These are phyloP conservation scores for Dendrolimus punctatus DNA, from an alignment of 1,140 invertebrate genomes.

Conservation along the genomic window DNA sequence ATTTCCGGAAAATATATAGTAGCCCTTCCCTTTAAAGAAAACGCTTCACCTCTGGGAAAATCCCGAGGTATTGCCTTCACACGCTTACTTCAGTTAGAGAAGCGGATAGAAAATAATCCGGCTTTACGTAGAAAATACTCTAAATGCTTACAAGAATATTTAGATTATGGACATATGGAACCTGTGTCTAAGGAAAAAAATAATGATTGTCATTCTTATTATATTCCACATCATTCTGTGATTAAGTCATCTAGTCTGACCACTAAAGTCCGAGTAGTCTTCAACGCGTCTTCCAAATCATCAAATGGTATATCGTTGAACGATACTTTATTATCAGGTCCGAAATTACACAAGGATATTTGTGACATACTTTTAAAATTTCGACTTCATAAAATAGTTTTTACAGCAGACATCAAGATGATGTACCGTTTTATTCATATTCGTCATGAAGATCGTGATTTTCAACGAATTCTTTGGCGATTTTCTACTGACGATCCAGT, in stretches of 20 bases:
- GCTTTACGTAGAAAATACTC: conserved; percentile 1
- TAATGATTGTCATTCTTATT: neutral
- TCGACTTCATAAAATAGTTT: conserved; percentile 24
- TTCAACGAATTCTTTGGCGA: conserved; percentile 40
- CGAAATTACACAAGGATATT: conserved; percentile 33
- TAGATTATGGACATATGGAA: conserved; percentile 6
- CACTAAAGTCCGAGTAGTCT: conserved; percentile 30
- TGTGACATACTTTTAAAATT: conserved; percentile 29
- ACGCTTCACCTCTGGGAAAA: conserved; percentile 6
- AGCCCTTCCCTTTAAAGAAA: neutral
- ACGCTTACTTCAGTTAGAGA: conserved; percentile 2
- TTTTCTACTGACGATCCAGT: neutral
- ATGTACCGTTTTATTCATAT: conserved; percentile 45
- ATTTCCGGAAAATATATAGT: conserved; percentile 1
- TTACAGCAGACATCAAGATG: conserved; percentile 34
- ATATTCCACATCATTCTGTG: conserved; percentile 6
- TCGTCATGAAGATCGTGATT: conserved; percentile 18
- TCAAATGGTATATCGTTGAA: conserved; percentile 30
- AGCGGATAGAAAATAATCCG: neutral
- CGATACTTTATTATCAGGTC: conserved; percentile 27
- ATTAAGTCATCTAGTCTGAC: neutral
- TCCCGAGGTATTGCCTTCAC: neutral
- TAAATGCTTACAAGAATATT: conserved; percentile 6
- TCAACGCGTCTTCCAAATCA: conserved; percentile 30
- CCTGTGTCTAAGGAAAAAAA: neutral